Conservation (phyloP, 2,888 invertebrate species). For the Timema cristinae region DNA sequence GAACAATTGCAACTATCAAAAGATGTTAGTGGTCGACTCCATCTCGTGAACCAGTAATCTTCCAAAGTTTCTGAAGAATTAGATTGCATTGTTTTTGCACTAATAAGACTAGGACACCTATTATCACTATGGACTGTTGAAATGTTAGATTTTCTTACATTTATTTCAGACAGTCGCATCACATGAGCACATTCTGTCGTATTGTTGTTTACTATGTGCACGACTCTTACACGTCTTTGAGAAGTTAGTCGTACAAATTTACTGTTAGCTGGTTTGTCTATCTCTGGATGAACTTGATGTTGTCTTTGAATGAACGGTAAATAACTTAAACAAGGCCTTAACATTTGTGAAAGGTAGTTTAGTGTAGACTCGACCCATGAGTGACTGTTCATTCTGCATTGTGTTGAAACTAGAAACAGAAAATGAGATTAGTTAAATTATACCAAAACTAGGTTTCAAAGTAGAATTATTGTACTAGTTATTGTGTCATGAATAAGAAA, state of each 20-base stretch:
- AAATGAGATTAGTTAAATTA: too few relatives aligned
- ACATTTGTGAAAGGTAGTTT: slow-evolving; percentile 15
- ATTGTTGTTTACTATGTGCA: slow-evolving; percentile 38
- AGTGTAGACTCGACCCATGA: slow-evolving; percentile 23
- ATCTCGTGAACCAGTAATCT: slow-evolving; percentile 50
- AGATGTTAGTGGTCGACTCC: slow-evolving; percentile 45
- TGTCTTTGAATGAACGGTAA: slow-evolving; percentile 27
- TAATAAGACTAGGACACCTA: slow-evolving; percentile 3
- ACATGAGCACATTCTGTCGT: slow-evolving; percentile 31
- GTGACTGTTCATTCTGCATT: slow-evolving; percentile 27
- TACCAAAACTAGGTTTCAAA: too few relatives aligned
- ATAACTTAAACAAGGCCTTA: slow-evolving; percentile 21
- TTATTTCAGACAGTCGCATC: slow-evolving; percentile 10
- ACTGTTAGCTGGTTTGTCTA: slow-evolving; percentile 10
- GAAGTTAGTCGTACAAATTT: slow-evolving; percentile 41
- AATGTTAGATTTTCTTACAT: neutral
- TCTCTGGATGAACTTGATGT: slow-evolving; percentile 26
- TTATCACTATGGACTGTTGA: neutral
- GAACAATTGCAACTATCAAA: slow-evolving; percentile 45
- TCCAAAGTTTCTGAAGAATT: slow-evolving; percentile 41
- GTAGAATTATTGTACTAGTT: too few relatives aligned
- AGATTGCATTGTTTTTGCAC: slow-evolving; percentile 35
- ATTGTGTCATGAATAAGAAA: too few relatives aligned
- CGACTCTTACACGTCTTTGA: slow-evolving; percentile 41
- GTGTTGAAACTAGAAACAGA: slow-evolving; percentile 2